phyloP scores from a whole-genome alignment of 1,140 invertebrate genomes.

The Sipha flava region DNA sequence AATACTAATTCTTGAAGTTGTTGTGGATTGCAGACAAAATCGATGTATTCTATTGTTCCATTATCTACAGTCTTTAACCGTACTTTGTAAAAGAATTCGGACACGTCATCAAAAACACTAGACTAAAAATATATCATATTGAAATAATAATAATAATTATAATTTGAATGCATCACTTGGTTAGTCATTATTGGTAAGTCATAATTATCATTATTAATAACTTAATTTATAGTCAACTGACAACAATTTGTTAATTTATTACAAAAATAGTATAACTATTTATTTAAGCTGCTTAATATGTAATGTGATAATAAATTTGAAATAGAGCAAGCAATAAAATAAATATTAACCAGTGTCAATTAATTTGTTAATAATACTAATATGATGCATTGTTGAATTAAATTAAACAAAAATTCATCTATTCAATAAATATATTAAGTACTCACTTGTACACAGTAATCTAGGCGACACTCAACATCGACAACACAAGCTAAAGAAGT shows the following conservation, averaged over 20 bases:
- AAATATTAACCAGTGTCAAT: background rate
- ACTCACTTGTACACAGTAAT: slow-evolving; percentile 11
- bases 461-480: slow-evolving; percentile 4
- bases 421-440: too few relatives aligned
- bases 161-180: background rate
- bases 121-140: slow-evolving; percentile 1
- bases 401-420: too few relatives aligned
- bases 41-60: background rate
- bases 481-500: slow-evolving; percentile 9
- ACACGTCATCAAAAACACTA: slow-evolving; percentile 29
- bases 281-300: background rate
- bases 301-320: background rate
- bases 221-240: background rate
- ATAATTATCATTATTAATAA: background rate
- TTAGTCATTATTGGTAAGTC: background rate
- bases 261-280: background rate
- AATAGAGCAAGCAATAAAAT: background rate
- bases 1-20: slow-evolving; percentile 31
- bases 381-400: too few relatives aligned
- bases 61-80: slow-evolving; percentile 13
- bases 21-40: slow-evolving; percentile 30
- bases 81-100: slow-evolving; percentile 27
- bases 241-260: background rate
- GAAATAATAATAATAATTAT: background rate
- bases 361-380: background rate